Conservation (phyloP, 2,888 invertebrate species). For the Cerastoderma edule region DNA sequence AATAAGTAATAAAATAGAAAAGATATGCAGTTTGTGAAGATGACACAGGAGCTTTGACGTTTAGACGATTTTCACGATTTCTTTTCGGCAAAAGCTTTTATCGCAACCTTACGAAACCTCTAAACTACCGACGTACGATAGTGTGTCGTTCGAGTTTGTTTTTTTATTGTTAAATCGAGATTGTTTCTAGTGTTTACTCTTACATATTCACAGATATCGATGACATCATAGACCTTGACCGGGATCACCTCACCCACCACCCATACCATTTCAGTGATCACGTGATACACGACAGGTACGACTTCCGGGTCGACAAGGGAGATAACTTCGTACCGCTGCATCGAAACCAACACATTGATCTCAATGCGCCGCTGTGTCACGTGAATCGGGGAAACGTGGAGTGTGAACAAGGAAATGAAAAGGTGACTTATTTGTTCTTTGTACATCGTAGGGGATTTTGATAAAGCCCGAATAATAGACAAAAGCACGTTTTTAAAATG, state of each 20-base stretch:
- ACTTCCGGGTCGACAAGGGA: slow-evolving; percentile 51
- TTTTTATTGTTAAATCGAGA: too few relatives aligned
- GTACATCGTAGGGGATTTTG: too few relatives aligned
- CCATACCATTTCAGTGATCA: slow-evolving; percentile 42
- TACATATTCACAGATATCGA: slow-evolving; percentile 57
- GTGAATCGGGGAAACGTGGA: slow-evolving; percentile 45
- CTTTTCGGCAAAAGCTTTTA: neutral
- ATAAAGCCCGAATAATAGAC: too few relatives aligned
- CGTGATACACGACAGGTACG: slow-evolving; percentile 41
- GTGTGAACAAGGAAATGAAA: slow-evolving; percentile 57
- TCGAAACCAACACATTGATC: slow-evolving; percentile 50
- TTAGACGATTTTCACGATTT: neutral
- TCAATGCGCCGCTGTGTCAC: slow-evolving; percentile 56
- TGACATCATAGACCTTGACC: slow-evolving; percentile 57
- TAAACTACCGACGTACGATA: neutral
- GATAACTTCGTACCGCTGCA: slow-evolving; percentile 36
- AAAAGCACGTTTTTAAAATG: too few relatives aligned
- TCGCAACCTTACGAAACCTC: neutral
- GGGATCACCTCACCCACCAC: slow-evolving; percentile 47
- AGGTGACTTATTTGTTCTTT: slow-evolving; percentile 40
- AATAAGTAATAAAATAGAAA: too few relatives aligned
- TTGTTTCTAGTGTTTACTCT: too few relatives aligned
- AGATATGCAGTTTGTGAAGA: too few relatives aligned
- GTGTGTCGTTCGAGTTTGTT: neutral
- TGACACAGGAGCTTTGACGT: too few relatives aligned